Evolutionary conservation across 2,113 vertebrate genomes (phyloP).

Genomic region (Prolemur simus): DNA sequence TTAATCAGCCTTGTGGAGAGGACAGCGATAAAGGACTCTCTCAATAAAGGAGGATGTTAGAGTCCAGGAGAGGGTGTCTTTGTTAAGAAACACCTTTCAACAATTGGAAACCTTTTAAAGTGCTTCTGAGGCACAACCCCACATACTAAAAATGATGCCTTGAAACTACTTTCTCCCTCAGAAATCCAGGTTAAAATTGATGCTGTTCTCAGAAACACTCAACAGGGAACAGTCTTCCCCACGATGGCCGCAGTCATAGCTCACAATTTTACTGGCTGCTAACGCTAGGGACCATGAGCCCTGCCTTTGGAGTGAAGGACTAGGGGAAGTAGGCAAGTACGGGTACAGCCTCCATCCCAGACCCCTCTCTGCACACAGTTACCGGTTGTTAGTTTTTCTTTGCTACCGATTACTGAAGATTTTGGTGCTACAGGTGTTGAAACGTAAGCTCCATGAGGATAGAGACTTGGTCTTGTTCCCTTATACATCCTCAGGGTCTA

Average conservation of each 20-base stretch:
- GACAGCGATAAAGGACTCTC: not conserved
- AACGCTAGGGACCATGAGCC: not conserved
- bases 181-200: not conserved
- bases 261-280: not conserved
- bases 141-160: not conserved
- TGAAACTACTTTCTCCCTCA: not conserved
- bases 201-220: not conserved
- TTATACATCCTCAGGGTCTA: not conserved
- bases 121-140: not conserved
- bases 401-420: not conserved
- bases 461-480: not conserved
- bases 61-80: not conserved
- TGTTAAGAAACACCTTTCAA: not conserved
- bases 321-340: not conserved
- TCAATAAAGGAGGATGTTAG: not conserved
- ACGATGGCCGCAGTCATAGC: not conserved
- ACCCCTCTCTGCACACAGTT: not conserved
- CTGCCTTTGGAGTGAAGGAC: not conserved
- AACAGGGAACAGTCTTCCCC: not conserved
- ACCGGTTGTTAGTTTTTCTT: slow-evolving; percentile 15
- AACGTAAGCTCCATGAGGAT: not conserved
- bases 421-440: not conserved
- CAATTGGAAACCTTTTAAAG: not conserved
- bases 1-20: not conserved
- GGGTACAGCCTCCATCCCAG: not conserved